Conservation (phyloP, 1,140 invertebrate species). For the Drosophila setifemur region DNA sequence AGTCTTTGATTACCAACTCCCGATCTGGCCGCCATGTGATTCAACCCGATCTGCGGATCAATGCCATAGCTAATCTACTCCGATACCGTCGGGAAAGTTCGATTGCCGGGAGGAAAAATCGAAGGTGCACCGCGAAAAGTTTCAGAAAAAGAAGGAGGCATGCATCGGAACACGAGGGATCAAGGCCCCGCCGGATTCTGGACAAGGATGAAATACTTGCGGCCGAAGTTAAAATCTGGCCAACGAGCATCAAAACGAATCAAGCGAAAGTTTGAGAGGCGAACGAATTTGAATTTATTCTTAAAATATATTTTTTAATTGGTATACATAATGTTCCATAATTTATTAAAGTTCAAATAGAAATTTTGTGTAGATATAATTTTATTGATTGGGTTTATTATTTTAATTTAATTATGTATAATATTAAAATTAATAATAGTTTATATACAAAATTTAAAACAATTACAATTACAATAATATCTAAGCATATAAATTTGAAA, state of each 20-base stretch:
- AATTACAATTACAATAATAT: too few relatives aligned
- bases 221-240: constrained; percentile 53
- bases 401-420: too few relatives aligned
- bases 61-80: constrained; percentile 30
- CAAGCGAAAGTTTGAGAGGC: not conserved
- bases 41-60: constrained; percentile 23
- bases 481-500: too few relatives aligned
- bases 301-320: not conserved
- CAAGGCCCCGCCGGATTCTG: not conserved
- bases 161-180: not conserved
- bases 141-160: not conserved
- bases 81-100: constrained; percentile 28
- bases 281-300: not conserved
- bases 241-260: constrained; percentile 3
- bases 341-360: too few relatives aligned
- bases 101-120: not conserved
- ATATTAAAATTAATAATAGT: too few relatives aligned
- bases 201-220: constrained; percentile 29
- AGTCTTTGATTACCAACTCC: not conserved
- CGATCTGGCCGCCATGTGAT: not conserved
- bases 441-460: too few relatives aligned
- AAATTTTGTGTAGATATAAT: too few relatives aligned
- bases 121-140: not conserved
- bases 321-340: too few relatives aligned
- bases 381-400: too few relatives aligned